A percentile compares a stretch with the other conserved stretches of the same genome.
Conservation (phyloP, 1,140 invertebrate genomes). For the Uloborus diversus region DNA sequence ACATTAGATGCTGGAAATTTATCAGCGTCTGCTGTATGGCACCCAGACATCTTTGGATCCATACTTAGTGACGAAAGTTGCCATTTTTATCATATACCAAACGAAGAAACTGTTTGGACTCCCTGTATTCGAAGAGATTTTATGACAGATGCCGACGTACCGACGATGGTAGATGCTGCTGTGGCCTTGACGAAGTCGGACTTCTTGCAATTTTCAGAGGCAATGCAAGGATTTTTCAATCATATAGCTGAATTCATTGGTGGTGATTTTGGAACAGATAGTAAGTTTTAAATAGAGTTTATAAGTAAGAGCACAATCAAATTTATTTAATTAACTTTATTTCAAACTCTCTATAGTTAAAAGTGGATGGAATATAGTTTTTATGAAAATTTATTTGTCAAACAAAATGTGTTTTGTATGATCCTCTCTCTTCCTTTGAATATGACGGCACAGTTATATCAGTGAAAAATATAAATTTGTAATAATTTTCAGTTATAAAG, state of each 20-base stretch:
- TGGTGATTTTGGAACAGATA: constrained; percentile 21
- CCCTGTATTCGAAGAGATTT: constrained; percentile 15
- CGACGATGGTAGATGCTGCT: constrained; percentile 40
- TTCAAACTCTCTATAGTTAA: no score
- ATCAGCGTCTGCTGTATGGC: constrained; percentile 36
- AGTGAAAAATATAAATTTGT: no score
- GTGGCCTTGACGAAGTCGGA: constrained; percentile 26
- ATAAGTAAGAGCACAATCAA: background rate
- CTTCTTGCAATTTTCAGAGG: constrained; percentile 29
- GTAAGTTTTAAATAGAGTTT: constrained; percentile 3
- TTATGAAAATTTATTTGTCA: no score
- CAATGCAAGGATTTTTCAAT: constrained; percentile 4
- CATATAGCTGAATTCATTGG: constrained; percentile 36
- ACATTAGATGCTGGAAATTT: constrained; percentile 44
- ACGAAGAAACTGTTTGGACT: constrained; percentile 6
- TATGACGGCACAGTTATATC: no score
- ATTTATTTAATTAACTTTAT: no score
- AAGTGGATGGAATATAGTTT: no score
- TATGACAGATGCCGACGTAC: background rate
- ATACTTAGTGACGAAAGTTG: background rate
- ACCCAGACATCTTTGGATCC: constrained; percentile 38
- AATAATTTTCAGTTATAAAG: no score
- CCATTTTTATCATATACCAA: background rate
- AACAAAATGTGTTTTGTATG: no score
- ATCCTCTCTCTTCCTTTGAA: no score